Evolutionary conservation across 2,888 invertebrate species (phyloP), one percentile per base, ranked within the genome.

Genomic region (Lithophane semibrunnea): DNA sequence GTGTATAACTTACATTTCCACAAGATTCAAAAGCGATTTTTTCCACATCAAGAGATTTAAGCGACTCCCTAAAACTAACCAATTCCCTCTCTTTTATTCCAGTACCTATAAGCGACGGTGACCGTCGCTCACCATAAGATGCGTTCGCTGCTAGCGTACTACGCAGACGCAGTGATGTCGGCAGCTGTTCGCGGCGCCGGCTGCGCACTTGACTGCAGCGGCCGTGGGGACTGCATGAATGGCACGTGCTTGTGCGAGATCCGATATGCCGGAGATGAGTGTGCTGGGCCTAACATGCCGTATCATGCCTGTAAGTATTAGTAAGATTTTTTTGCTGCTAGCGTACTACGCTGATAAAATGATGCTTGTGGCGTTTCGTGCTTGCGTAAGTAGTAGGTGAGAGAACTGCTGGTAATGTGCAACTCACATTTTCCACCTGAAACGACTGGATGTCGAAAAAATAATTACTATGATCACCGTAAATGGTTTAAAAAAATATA

Each of bases 211-310:
- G 98, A 98, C 94, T 99, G 99, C 96, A 99, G 98, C 91, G 99
- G 99, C 83, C 98, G 98, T 83, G 99, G 99, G 37, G 99, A 99
- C 96, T 99, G 99, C 95, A 97, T 98, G 93, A 98, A 99, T 94
- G 99, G 99, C 85, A 99, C 98, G 74, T 99, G 99, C 93, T 97
- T 99, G 88, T 99, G 99, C 95, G 99, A 99, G 97, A 99, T 99
- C 89, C 97, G 98, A 75, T 99, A 98, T 94, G 97, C 98, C 80
- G 99, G 99, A 16, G 98, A 98, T 80, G 97, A 98, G 91, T 99
- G 99, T 93, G 98, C 98, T 79, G 98, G 98, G 49, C 98, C 98
- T 83, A 99, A 99, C 95, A 94, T 98, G 88, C 98, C 98, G 52
- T 99, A 99, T 66, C 92, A 93, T 81, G 92, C 92, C 2, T 93